Evolutionary conservation across 1,140 invertebrate genomes (phyloP).

Genomic region (Octopus sinensis): DNA sequence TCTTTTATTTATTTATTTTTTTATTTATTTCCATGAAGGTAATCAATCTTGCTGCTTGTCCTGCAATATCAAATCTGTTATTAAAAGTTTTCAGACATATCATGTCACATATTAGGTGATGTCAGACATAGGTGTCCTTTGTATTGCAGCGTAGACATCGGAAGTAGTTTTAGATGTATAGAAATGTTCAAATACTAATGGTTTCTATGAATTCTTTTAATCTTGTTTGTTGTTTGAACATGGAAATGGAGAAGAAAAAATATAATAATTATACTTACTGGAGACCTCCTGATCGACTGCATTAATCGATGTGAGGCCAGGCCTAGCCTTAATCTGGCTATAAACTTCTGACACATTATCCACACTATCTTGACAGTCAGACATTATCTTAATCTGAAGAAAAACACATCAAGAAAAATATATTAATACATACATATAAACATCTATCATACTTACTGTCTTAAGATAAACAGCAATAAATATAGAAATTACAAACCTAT

Average conservation of each 20-base stretch:
- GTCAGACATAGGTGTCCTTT: no score
- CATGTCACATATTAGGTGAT: no score
- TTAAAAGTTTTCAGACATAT: no score
- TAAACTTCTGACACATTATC: constrained; percentile 78
- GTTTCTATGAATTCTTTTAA: not conserved
- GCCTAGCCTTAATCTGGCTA: constrained; percentile 71
- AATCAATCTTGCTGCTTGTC: no score
- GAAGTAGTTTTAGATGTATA: no score
- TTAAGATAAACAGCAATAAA: not conserved
- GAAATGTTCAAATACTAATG: not conserved
- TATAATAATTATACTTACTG: constrained; percentile 40
- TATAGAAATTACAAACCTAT: not conserved
- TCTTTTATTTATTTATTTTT: no score
- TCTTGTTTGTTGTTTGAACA: not conserved
- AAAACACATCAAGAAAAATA: constrained; percentile 36
- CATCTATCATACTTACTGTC: not conserved
- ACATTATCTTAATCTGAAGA: constrained; percentile 65
- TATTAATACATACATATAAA: not conserved
- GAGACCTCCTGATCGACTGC: constrained; percentile 68
- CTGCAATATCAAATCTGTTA: no score
- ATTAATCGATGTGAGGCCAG: constrained; percentile 67
- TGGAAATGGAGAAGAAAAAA: not conserved
- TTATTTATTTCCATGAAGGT: no score
- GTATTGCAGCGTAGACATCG: no score
- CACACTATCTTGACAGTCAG: constrained; percentile 70